phyloP scores from a whole-genome alignment of 1,140 invertebrate genomes.

The Pteromalus puparum region DNA sequence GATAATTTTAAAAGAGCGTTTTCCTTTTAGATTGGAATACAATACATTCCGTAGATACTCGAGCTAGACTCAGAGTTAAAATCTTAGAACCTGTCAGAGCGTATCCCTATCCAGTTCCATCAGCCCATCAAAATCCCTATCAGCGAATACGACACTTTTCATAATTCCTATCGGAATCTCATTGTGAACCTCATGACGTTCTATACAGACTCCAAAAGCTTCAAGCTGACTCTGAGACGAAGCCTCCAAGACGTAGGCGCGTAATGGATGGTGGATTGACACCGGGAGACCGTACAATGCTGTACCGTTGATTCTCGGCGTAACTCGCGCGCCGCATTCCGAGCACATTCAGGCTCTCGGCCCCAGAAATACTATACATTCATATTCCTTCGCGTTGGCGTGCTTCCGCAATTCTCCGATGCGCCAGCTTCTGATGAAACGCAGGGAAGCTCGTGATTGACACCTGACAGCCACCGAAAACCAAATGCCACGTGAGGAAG shows the following conservation, averaged over 20 bases:
- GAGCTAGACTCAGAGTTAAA: too few species aligned
- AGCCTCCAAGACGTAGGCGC: background rate
- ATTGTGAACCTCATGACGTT: background rate
- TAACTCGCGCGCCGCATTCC: conserved; percentile 7
- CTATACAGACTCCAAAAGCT: background rate
- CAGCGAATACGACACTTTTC: background rate
- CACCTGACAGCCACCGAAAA: conserved; percentile 16
- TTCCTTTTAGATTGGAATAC: too few species aligned
- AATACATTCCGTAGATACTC: too few species aligned
- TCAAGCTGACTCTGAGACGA: background rate
- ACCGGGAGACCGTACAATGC: background rate
- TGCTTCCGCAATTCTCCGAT: too few species aligned
- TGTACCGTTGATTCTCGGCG: conserved; percentile 6
- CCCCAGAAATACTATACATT: conserved; percentile 17
- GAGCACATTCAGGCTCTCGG: background rate
- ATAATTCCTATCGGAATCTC: conserved; percentile 14
- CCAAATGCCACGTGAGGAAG: background rate
- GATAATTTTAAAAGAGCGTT: too few species aligned
- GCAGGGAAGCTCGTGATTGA: conserved; percentile 12
- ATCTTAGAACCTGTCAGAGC: background rate
- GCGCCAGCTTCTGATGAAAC: too few species aligned
- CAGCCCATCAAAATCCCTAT: background rate
- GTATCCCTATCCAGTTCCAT: background rate
- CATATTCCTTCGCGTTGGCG: conserved; percentile 10
- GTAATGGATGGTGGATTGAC: conserved; percentile 13